These are phyloP conservation scores for Aphyosemion australe DNA, from an alignment of 2,113 vertebrate species.

Conservation along the genomic window DNA sequence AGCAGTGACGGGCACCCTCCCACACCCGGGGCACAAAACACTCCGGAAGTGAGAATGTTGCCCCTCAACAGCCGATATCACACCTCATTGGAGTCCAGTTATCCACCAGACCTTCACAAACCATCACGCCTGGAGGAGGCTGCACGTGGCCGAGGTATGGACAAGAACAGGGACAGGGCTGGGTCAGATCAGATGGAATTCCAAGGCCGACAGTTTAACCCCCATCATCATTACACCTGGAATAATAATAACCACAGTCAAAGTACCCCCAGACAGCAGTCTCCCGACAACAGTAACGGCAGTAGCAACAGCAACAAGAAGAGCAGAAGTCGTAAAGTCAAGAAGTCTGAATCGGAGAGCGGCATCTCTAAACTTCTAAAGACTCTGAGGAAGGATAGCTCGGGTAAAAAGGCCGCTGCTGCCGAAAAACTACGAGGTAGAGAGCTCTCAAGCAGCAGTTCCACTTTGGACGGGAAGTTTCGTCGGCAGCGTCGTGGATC, in stretches of 20 bases:
- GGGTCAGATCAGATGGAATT: constrained; percentile 84
- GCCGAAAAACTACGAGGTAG: constrained; percentile 78
- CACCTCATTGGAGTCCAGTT: constrained; percentile 93
- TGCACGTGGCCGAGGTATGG: constrained; percentile 82
- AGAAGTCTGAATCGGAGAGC: constrained; percentile 82
- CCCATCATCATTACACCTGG: constrained; percentile 87
- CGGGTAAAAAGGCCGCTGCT: constrained; percentile 80
- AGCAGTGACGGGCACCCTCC: constrained; percentile 93
- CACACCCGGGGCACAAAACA: constrained; percentile 92
- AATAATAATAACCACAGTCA: constrained; percentile 87
- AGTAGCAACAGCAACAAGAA: constrained; percentile 71
- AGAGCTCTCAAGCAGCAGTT: constrained; percentile 81
- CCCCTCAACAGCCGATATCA: constrained; percentile 85
- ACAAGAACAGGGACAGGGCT: constrained; percentile 66
- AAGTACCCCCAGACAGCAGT: constrained; percentile 80
- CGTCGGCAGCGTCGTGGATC: constrained; percentile 83
- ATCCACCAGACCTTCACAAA: constrained; percentile 95
- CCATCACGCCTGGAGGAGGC: constrained; percentile 91
- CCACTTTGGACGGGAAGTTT: constrained; percentile 79
- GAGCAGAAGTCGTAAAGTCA: constrained; percentile 73
- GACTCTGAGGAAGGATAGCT: constrained; percentile 79
- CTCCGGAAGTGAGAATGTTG: constrained; percentile 92
- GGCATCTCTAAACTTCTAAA: constrained; percentile 82
- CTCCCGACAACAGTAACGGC: constrained; percentile 76
- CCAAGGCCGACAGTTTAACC: constrained; percentile 81